A percentile compares a stretch with the other conserved stretches of the same genome.
Conservation (phyloP, 2,113 vertebrate genomes). For the Oncorhynchus clarkii region DNA sequence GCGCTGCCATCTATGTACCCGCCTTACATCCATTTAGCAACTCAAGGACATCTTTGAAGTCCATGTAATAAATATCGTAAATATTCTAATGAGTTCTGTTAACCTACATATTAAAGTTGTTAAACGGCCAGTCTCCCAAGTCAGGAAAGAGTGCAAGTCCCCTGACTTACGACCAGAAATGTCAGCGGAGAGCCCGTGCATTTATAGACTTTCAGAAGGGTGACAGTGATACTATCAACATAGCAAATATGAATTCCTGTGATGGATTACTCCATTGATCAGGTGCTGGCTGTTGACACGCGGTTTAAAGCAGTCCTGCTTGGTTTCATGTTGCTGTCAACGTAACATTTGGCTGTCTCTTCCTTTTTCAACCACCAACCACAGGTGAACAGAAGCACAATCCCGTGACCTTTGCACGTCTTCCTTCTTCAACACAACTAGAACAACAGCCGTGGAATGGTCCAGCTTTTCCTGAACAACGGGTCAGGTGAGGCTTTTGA, state of each 20-base stretch:
- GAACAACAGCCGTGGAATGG: not conserved
- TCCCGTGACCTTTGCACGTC: not conserved
- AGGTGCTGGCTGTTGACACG: not conserved
- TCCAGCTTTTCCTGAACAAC: not conserved
- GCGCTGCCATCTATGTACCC: not conserved
- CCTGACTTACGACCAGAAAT: not conserved
- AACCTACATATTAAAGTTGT: constrained; percentile 17
- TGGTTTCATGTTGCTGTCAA: not conserved
- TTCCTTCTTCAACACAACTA: not conserved
- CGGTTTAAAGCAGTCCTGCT: not conserved
- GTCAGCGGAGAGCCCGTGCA: not conserved
- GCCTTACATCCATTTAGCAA: not conserved
- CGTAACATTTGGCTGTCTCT: not conserved
- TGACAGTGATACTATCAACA: not conserved
- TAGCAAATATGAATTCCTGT: not conserved
- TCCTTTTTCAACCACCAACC: not conserved
- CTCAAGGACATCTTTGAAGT: constrained; percentile 29
- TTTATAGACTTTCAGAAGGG: not conserved
- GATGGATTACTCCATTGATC: not conserved
- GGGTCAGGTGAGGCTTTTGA: not conserved
- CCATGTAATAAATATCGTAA: constrained; percentile 4
- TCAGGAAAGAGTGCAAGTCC: constrained; percentile 1
- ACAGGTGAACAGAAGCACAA: not conserved
- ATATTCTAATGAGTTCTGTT: constrained; percentile 7
- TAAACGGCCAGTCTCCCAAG: constrained; percentile 1